These are phyloP conservation scores for Solenodon paradoxus DNA, from an alignment of 2,113 vertebrate species.

Conservation along the genomic window DNA sequence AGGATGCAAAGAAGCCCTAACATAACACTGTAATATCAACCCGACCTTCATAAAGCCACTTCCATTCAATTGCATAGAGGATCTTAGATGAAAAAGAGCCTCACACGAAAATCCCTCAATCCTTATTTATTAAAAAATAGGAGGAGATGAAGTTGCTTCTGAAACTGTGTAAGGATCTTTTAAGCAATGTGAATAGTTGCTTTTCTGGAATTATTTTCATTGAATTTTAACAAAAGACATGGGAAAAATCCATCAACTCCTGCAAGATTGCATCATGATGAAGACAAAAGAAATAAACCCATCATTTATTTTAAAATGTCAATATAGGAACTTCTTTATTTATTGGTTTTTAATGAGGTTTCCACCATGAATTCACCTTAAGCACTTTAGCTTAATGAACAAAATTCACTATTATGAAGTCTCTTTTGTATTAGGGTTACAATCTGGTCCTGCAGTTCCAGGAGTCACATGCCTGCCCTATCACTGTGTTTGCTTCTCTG, in stretches of 20 bases:
- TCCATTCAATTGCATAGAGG: background rate
- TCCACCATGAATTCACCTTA: conserved; percentile 57
- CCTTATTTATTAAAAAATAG: conserved; percentile 48
- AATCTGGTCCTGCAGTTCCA: background rate
- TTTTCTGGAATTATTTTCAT: conserved; percentile 58
- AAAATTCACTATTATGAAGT: conserved; percentile 56
- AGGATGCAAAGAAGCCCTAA: background rate
- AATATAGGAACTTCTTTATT: conserved; percentile 32
- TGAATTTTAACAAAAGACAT: conserved; percentile 38
- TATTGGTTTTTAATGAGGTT: conserved; percentile 44
- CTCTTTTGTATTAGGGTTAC: background rate
- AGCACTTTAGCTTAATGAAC: conserved; percentile 64
- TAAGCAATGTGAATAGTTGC: conserved; percentile 44
- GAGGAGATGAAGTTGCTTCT: conserved; percentile 48
- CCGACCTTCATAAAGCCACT: background rate
- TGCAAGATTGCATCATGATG: conserved; percentile 33
- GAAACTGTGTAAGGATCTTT: conserved; percentile 50
- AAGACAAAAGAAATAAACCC: conserved; percentile 69
- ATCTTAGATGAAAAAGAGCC: background rate
- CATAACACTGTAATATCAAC: background rate
- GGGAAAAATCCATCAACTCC: conserved; percentile 21
- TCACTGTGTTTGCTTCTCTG: background rate
- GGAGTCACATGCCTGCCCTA: no score
- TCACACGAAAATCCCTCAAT: background rate
- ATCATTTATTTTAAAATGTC: conserved; percentile 69